Conservation (phyloP, 2,797 vertebrate genomes). For the Geotrypetes seraphini region DNA sequence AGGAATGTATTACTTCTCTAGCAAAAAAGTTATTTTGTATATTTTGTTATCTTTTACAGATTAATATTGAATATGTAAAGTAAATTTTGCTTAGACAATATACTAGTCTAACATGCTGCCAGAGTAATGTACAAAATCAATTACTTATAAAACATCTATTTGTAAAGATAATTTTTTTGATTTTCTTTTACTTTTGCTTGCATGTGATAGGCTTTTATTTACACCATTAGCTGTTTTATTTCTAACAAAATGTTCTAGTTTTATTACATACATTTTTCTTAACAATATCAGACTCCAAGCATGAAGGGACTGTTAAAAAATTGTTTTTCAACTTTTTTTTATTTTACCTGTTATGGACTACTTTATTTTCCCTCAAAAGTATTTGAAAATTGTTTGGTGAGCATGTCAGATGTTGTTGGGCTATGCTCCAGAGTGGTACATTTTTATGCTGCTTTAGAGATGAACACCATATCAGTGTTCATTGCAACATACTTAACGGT, state of each 20-base stretch:
- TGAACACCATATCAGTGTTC: constrained; percentile 5
- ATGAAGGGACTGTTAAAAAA: constrained; percentile 24
- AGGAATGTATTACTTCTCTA: constrained; percentile 31
- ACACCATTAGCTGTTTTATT: constrained; percentile 33
- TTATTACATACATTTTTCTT: constrained; percentile 14
- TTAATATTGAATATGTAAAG: constrained; percentile 55
- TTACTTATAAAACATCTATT: constrained; percentile 47
- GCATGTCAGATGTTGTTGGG: constrained; percentile 7
- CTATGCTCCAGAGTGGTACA: constrained; percentile 2
- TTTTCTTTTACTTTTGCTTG: constrained; percentile 43
- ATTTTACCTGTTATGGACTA: constrained; percentile 22
- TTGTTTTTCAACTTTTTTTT: constrained; percentile 19
- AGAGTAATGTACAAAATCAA: constrained; percentile 9
- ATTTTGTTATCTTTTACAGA: constrained; percentile 79
- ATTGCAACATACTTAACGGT: constrained; percentile 6
- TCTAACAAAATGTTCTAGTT: constrained; percentile 37
- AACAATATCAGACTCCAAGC: constrained; percentile 28
- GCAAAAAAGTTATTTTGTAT: constrained; percentile 70
- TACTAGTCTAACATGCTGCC: constrained; percentile 9
- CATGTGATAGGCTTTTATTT: constrained; percentile 5
- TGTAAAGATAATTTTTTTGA: constrained; percentile 52
- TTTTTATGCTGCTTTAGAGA: constrained; percentile 2
- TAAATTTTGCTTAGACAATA: constrained; percentile 36
- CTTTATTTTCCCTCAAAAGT: neutral
- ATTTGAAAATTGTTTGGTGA: constrained; percentile 20